Percentiles rank a stretch among this genome's conserved stretches.
Evolutionary conservation across 1,140 invertebrate genomes (phyloP).

Genomic region (Brachionus angularis): DNA sequence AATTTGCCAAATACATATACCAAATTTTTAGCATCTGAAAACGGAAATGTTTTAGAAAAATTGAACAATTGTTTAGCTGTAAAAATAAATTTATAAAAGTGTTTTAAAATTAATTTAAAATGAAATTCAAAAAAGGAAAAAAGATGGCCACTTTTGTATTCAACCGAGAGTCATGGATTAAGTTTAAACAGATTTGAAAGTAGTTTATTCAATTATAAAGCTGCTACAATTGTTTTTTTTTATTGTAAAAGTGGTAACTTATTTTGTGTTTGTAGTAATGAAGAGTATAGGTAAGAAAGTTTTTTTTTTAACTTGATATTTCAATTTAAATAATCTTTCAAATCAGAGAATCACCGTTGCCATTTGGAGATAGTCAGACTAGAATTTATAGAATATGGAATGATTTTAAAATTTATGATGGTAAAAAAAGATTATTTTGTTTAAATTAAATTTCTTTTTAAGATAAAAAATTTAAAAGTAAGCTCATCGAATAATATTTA

Average conservation of each 20-base stretch:
- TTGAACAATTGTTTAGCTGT: constrained; percentile 20
- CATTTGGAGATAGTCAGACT: constrained; percentile 22
- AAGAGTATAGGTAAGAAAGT: constrained; percentile 21
- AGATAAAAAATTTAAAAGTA: background rate
- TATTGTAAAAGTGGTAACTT: constrained; percentile 42
- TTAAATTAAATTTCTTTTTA: background rate
- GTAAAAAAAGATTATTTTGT: background rate
- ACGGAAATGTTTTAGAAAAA: constrained; percentile 36
- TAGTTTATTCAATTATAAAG: constrained; percentile 38
- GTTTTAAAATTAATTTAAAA: background rate
- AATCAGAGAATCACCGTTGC: constrained; percentile 21
- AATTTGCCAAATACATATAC: constrained; percentile 36
- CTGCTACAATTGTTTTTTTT: constrained; percentile 31
- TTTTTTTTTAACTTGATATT: background rate
- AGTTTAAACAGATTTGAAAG: constrained; percentile 37
- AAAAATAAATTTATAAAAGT: background rate
- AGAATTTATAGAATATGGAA: constrained; percentile 31
- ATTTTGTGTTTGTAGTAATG: constrained; percentile 40
- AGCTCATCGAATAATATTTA: constrained; percentile 24
- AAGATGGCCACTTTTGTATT: constrained; percentile 10
- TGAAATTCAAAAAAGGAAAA: constrained; percentile 21
- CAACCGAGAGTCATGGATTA: constrained; percentile 26
- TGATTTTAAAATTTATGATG: constrained; percentile 38
- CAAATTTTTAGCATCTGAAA: constrained; percentile 12
- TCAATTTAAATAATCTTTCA: background rate